Evolutionary conservation across 2,797 vertebrate genomes (phyloP).

Genomic region (Eulemur albifrons): DNA sequence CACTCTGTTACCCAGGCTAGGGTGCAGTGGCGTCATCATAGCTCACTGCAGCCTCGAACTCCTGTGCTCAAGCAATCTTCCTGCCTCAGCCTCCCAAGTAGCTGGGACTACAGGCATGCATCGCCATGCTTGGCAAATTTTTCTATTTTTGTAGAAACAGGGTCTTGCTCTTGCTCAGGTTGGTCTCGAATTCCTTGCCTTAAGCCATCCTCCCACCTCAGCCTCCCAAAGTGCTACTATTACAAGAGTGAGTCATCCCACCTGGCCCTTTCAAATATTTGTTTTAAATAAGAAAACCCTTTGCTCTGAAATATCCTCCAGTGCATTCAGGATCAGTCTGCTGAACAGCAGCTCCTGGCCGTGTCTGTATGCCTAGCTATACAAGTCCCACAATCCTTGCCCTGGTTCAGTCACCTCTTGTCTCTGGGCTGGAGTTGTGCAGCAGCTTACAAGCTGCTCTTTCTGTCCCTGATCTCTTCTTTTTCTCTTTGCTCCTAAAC

Average conservation of each 20-base stretch:
- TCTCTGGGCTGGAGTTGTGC: background rate
- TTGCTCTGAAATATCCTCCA: background rate
- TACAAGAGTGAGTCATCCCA: background rate
- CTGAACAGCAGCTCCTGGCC: background rate
- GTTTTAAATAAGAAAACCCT: background rate
- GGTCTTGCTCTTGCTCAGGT: no score
- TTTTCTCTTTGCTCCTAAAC: background rate
- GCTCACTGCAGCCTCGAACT: background rate
- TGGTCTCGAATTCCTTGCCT: background rate
- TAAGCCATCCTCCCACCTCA: background rate
- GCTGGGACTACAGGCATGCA: background rate
- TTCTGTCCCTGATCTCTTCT: background rate
- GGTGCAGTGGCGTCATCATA: background rate
- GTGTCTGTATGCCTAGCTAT: fast-evolving
- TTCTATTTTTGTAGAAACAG: no score
- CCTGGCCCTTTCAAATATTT: background rate
- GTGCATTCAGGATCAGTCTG: background rate
- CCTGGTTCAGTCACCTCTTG: background rate
- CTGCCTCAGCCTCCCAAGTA: background rate
- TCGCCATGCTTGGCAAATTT: background rate
- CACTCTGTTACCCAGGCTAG: no score
- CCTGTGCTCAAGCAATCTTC: background rate
- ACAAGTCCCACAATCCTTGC: background rate
- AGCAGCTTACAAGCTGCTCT: no score
- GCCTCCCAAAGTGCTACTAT: background rate